A percentile compares a stretch with the other conserved stretches of the same genome.
phyloP scores from a whole-genome alignment of 2,797 vertebrate genomes.

The Typhlichthys subterraneus region DNA sequence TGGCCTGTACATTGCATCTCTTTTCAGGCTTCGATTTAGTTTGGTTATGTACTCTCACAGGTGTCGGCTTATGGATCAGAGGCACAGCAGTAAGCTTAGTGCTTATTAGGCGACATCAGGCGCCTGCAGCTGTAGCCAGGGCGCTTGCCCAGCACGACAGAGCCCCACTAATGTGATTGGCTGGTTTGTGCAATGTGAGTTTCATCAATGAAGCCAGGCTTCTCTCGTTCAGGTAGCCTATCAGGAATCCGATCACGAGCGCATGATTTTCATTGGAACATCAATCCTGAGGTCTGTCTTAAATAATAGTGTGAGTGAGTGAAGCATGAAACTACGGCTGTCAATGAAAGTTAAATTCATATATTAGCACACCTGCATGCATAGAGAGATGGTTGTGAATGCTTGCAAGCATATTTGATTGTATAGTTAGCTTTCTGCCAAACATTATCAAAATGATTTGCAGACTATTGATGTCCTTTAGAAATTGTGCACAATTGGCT shows the following conservation, averaged over 20 bases:
- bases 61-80: too few relatives aligned
- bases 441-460: too few relatives aligned
- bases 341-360: constrained; percentile 60
- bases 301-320: constrained; percentile 58
- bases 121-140: too few relatives aligned
- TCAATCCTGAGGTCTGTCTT: constrained; percentile 51
- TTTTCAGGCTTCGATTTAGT: too few relatives aligned
- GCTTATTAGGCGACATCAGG: too few relatives aligned
- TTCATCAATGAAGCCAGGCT: constrained; percentile 55
- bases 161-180: constrained; percentile 56
- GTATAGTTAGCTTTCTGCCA: too few relatives aligned
- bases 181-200: constrained; percentile 32
- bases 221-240: constrained; percentile 54
- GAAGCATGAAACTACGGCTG: constrained; percentile 56
- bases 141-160: constrained; percentile 14
- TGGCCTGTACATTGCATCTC: too few relatives aligned
- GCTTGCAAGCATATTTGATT: background rate
- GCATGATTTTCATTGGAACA: constrained; percentile 49
- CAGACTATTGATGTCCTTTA: too few relatives aligned
- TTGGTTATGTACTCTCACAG: too few relatives aligned
- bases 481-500: too few relatives aligned
- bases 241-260: constrained; percentile 57
- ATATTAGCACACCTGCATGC: constrained; percentile 15
- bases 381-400: background rate
- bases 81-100: too few relatives aligned